phyloP scores from a whole-genome alignment of 2,797 vertebrate species.

The Petrocephalus schoutedeni region DNA sequence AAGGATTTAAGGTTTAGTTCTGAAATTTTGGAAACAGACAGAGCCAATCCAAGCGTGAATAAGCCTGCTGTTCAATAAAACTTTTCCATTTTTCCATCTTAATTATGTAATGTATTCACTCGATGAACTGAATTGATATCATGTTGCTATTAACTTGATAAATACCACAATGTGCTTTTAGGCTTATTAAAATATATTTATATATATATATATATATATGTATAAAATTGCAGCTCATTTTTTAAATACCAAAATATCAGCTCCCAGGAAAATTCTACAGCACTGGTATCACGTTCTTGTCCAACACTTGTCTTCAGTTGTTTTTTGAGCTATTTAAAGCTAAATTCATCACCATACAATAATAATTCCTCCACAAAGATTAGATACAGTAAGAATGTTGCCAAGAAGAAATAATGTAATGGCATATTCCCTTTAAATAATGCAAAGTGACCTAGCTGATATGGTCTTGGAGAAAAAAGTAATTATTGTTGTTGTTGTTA shows the following conservation, averaged over 20 bases:
- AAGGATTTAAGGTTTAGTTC: constrained; percentile 44
- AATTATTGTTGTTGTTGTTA: not conserved
- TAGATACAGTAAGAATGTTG: not conserved
- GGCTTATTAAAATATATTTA: not conserved
- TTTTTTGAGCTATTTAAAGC: not conserved
- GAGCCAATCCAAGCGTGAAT: not conserved
- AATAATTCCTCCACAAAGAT: not conserved
- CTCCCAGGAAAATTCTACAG: not conserved
- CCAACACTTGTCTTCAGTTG: not conserved
- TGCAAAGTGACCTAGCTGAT: not conserved
- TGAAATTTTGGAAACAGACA: constrained; percentile 27
- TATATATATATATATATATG: not conserved
- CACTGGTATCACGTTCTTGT: not conserved
- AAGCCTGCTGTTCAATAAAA: constrained; percentile 5
- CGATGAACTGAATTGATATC: not conserved
- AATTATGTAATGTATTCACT: not conserved
- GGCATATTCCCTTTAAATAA: not conserved
- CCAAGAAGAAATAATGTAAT: not conserved
- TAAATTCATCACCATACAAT: not conserved
- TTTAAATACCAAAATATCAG: not conserved
- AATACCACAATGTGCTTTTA: not conserved
- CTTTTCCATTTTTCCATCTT: not conserved
- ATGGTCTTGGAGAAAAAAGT: not conserved
- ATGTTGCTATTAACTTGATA: not conserved
- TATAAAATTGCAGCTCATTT: not conserved